These are phyloP conservation scores for Petroica traversi DNA, from an alignment of 2,113 vertebrate species.

Conservation along the genomic window DNA sequence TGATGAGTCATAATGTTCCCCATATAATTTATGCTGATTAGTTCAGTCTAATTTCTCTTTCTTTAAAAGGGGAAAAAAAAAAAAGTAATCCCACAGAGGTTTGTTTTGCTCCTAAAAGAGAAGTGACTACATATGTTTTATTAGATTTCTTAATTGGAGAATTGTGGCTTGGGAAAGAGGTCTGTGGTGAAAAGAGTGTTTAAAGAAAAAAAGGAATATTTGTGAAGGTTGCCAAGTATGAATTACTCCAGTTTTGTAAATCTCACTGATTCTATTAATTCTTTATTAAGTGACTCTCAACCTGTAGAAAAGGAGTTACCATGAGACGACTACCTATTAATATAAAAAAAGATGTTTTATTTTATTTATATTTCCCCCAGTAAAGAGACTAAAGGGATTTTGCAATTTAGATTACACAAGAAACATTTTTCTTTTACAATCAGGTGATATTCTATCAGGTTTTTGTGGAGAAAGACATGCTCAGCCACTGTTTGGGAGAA, in stretches of 20 bases:
- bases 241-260: background rate
- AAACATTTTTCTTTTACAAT: background rate
- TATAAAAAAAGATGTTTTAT: too few relatives aligned
- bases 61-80: background rate
- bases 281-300: background rate
- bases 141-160: constrained; percentile 32
- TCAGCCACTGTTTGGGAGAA: background rate
- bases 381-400: background rate
- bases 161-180: background rate
- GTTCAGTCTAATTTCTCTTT: constrained; percentile 46
- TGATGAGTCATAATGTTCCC: constrained; percentile 6
- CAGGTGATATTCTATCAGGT: background rate
- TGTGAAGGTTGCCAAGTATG: background rate
- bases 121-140: background rate
- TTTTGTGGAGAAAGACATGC: background rate
- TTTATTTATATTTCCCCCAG: background rate
- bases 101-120: constrained; percentile 6
- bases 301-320: background rate
- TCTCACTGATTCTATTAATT: background rate
- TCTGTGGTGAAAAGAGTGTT: background rate
- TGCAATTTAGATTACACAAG: background rate
- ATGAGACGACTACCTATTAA: background rate
- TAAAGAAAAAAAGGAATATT: background rate
- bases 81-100: background rate
- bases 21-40: constrained; percentile 35